Evolutionary conservation across 2,797 vertebrate genomes (phyloP), one percentile per base, ranked within the genome.

Genomic region (Gambelia wislizenii): DNA sequence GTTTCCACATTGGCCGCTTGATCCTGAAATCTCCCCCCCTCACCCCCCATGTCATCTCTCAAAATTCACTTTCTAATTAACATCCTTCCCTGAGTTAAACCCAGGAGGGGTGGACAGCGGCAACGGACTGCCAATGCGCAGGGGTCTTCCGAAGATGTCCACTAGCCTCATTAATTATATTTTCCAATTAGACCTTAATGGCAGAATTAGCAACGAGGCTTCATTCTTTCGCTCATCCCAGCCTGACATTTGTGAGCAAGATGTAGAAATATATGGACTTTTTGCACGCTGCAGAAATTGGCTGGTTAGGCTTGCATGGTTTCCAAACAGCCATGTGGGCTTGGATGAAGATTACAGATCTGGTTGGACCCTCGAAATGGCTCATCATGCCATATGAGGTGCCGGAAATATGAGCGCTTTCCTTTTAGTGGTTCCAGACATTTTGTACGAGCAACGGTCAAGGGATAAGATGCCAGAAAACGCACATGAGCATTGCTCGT

Each of bases 111-210:
- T n/a, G 1, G 1, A 1, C 36, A 87, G 64, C 33, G 22, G 54
- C 78, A 79, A 10, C n/a, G 1, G 10, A 83, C 20, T 3, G 30
- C 76, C 42, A 85, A 78, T 16, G 39, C 2, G 0, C 1, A 59
- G 3, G 44, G 67, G 39, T 76, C 8, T 0, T 27, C 52, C 14
- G 2, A 80, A 88, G 88, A 56, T 64, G 70, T 69, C 61, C 20
- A 39, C 72, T 64, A 84, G 77, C 89, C 67, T 67, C 14, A 33
- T 82, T 89, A 86, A 88, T 86, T 42, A 67, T 22, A 72, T 86
- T 61, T 67, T 64, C 89, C 83, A 87, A 83, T 90, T 39, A 90
- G 84, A 39, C 9, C 85, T 83, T 92, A 89, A 94, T 91, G 81
- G 84, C 74, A 8, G 88, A 78, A 87, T 89, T 27, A 7, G 76